Percentiles rank a stretch among this genome's conserved stretches.
Evolutionary conservation across 2,888 invertebrate genomes (phyloP).

Genomic region (Cataglyphis livida): DNA sequence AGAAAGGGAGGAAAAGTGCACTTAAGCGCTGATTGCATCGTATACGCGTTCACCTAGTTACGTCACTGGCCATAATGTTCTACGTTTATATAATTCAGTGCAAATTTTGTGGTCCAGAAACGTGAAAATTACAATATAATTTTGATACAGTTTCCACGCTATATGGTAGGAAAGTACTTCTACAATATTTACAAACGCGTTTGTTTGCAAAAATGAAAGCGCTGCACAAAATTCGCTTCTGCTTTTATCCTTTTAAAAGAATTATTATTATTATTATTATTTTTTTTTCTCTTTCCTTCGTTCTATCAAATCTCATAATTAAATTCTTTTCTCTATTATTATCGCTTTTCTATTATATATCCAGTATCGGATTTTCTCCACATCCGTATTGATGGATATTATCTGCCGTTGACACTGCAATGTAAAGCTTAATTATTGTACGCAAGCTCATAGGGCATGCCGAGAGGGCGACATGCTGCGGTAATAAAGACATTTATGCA

Average conservation of each 20-base stretch:
- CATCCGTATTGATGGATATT: not conserved
- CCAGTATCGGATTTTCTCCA: not conserved
- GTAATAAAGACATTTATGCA: conserved; percentile 46
- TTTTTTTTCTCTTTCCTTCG: not conserved
- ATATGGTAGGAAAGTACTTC: not conserved
- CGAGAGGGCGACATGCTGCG: conserved; percentile 21
- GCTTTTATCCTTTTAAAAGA: not conserved
- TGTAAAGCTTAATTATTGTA: not conserved
- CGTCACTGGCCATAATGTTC: conserved; percentile 38
- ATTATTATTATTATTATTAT: not conserved
- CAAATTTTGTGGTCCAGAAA: conserved; percentile 37
- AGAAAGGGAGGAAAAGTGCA: conserved; percentile 22
- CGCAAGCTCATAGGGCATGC: conserved; percentile 15
- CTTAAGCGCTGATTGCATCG: conserved; percentile 48
- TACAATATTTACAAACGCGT: not conserved
- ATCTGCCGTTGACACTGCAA: not conserved
- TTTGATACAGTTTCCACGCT: not conserved
- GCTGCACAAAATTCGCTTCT: not conserved
- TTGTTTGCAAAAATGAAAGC: not conserved
- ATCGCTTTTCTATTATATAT: not conserved
- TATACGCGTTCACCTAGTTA: conserved; percentile 40
- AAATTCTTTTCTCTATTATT: conserved; percentile 2
- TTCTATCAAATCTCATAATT: not conserved
- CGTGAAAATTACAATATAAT: conserved; percentile 35
- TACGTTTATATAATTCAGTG: conserved; percentile 46